phyloP scores from a whole-genome alignment of 1,140 invertebrate genomes.

The Calliopsis andreniformis region DNA sequence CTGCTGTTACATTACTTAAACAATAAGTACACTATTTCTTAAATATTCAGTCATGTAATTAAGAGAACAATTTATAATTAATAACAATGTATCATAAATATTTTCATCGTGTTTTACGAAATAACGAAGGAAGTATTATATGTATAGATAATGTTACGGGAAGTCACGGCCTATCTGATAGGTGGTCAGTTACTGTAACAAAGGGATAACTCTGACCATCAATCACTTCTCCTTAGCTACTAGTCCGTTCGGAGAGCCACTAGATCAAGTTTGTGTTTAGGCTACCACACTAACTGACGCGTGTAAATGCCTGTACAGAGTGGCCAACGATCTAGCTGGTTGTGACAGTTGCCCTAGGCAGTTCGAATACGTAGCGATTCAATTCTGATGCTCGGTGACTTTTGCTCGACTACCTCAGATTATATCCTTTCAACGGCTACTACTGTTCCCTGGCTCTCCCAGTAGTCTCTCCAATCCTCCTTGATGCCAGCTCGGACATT shows the following conservation, averaged over 20 bases:
- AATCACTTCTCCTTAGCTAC: background rate
- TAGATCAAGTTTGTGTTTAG: background rate
- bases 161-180: too few relatives aligned
- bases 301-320: slow-evolving; percentile 14
- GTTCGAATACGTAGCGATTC: slow-evolving; percentile 55
- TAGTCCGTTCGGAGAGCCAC: background rate
- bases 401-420: slow-evolving; percentile 42
- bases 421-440: slow-evolving; percentile 18
- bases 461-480: background rate
- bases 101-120: too few relatives aligned
- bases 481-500: slow-evolving; percentile 29
- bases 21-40: too few relatives aligned
- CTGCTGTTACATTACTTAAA: too few relatives aligned
- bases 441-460: background rate
- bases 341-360: slow-evolving; percentile 50
- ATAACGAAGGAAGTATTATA: too few relatives aligned
- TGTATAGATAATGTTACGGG: too few relatives aligned
- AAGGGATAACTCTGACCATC: slow-evolving; percentile 30
- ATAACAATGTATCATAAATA: too few relatives aligned
- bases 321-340: slow-evolving; percentile 43
- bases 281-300: background rate
- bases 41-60: too few relatives aligned
- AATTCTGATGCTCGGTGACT: slow-evolving; percentile 46
- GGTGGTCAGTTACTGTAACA: background rate
- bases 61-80: too few relatives aligned